phyloP scores from a whole-genome alignment of 2,113 vertebrate species.

The Corvus cornix region DNA sequence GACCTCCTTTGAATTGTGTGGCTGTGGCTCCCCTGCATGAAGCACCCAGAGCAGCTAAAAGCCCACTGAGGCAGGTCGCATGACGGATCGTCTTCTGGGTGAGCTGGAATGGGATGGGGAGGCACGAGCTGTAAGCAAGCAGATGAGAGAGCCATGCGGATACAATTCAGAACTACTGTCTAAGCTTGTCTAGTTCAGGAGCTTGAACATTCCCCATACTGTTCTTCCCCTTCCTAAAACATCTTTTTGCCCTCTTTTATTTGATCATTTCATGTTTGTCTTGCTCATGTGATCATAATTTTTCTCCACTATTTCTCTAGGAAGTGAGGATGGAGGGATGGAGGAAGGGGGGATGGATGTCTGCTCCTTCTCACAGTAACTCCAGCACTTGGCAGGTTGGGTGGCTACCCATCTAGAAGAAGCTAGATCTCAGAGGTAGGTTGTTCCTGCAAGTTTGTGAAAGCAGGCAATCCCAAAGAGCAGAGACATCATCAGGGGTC shows the following conservation, averaged over 20 bases:
- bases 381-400: not conserved
- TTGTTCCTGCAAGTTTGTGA: not conserved
- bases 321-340: not conserved
- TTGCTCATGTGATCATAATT: not conserved
- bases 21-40: not conserved
- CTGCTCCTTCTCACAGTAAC: not conserved
- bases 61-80: not conserved
- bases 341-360: not conserved
- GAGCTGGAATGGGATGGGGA: not conserved
- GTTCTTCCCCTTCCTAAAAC: not conserved
- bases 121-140: not conserved
- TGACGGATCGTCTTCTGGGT: fast-evolving
- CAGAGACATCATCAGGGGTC: not conserved
- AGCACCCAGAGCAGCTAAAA: not conserved
- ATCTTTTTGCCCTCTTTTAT: not conserved
- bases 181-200: not conserved
- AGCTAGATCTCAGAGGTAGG: not conserved
- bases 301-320: not conserved
- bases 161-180: not conserved
- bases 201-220: not conserved
- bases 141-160: not conserved
- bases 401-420: not conserved
- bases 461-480: not conserved
- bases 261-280: not conserved
- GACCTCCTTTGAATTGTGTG: not conserved